Evolutionary conservation across 2,888 invertebrate species (phyloP).

Genomic region (Yponomeuta malinellus): DNA sequence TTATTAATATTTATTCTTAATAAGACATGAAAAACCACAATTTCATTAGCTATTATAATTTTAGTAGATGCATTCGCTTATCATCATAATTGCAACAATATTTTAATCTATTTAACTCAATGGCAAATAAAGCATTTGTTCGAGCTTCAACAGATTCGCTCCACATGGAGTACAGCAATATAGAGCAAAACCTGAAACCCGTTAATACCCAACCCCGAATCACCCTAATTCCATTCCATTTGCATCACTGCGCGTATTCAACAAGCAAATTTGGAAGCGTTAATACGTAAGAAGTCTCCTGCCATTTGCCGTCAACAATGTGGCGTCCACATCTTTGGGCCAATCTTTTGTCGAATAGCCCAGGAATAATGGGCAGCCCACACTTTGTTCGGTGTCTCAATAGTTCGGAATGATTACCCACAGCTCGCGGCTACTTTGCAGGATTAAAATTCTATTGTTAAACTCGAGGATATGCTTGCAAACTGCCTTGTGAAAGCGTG

Average conservation of each 20-base stretch:
- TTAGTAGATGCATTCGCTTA: no score
- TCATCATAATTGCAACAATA: no score
- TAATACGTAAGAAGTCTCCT: constrained; percentile 42
- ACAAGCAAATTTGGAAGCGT: constrained; percentile 45
- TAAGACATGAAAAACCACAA: no score
- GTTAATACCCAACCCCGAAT: constrained; percentile 28
- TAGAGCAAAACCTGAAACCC: not conserved
- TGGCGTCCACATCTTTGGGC: constrained; percentile 29
- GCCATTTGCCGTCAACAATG: constrained; percentile 55
- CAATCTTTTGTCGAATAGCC: constrained; percentile 44
- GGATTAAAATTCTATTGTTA: constrained; percentile 60
- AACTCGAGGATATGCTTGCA: constrained; percentile 28
- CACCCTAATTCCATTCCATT: constrained; percentile 40
- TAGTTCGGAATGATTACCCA: constrained; percentile 46
- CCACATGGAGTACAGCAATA: not conserved
- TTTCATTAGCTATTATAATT: no score
- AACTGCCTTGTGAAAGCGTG: constrained; percentile 31
- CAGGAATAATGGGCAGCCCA: constrained; percentile 41
- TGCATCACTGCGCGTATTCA: constrained; percentile 58
- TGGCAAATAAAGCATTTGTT: not conserved
- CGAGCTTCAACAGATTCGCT: not conserved
- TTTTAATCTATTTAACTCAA: not conserved
- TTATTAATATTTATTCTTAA: no score
- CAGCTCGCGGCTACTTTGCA: constrained; percentile 66
- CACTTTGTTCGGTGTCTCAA: constrained; percentile 54